phyloP scores from a whole-genome alignment of 2,113 vertebrate species.

The Formicarius rufipectus region DNA sequence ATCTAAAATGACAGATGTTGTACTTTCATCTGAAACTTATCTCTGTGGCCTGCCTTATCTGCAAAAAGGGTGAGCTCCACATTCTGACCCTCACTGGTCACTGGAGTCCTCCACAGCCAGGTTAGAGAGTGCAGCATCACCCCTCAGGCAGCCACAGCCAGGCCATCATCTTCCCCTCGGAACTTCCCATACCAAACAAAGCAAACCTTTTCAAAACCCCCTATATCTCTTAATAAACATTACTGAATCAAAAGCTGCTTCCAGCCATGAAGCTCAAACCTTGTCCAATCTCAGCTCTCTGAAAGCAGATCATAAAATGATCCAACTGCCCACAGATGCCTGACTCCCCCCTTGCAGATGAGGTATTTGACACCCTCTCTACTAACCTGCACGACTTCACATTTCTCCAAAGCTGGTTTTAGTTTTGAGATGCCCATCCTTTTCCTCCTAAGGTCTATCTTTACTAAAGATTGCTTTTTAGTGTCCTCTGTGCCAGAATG shows the following conservation, averaged over 20 bases:
- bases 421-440: not conserved
- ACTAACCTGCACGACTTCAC: accelerated
- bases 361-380: not conserved
- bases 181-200: not conserved
- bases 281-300: not conserved
- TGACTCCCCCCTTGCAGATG: not conserved
- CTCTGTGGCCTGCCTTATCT: not conserved
- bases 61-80: accelerated
- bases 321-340: not conserved
- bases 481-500: not conserved
- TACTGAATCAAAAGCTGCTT: not conserved
- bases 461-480: not conserved
- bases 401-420: not conserved
- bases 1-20: not conserved
- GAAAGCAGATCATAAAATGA: not conserved
- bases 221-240: not conserved
- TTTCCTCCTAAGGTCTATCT: not conserved
- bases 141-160: not conserved
- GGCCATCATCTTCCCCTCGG: not conserved
- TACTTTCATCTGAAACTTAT: not conserved
- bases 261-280: not conserved
- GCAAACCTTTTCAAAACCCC: not conserved
- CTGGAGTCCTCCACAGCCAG: not conserved
- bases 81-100: too few species aligned
- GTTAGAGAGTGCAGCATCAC: not conserved